These are phyloP conservation scores for Emydocephalus ijimae DNA, from an alignment of 2,113 vertebrate genomes.

Conservation along the genomic window DNA sequence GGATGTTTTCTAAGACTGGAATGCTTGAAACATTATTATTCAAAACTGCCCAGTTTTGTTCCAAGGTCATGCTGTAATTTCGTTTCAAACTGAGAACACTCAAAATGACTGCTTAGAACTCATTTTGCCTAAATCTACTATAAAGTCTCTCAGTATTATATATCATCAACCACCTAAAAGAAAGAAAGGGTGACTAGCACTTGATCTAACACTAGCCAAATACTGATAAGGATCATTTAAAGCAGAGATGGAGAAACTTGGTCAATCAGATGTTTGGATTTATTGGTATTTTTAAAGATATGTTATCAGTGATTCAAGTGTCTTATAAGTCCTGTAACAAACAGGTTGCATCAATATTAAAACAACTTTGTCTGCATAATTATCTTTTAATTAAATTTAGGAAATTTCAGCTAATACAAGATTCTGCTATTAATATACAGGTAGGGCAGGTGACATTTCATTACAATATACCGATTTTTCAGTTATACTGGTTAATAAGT, in stretches of 20 bases:
- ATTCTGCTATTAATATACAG: neutral
- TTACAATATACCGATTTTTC: neutral
- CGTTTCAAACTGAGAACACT: neutral
- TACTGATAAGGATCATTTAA: neutral
- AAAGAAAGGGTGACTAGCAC: neutral
- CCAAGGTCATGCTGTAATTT: neutral
- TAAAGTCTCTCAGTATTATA: neutral
- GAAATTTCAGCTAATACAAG: neutral
- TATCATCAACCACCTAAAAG: neutral
- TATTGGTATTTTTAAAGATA: neutral
- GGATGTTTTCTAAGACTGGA: neutral
- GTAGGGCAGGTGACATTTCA: neutral
- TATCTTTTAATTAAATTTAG: no score
- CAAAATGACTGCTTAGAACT: neutral
- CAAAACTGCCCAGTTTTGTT: neutral
- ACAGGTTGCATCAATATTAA: neutral
- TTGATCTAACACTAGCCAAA: neutral
- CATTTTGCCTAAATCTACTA: neutral
- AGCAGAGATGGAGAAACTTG: neutral
- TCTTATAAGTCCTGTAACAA: neutral
- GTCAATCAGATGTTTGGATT: neutral
- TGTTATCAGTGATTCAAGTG: neutral
- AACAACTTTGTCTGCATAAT: neutral
- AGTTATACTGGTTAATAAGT: neutral
- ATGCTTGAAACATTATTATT: neutral